These are phyloP conservation scores for Antennarius maculatus DNA, from an alignment of 2,797 vertebrate genomes.

Conservation along the genomic window DNA sequence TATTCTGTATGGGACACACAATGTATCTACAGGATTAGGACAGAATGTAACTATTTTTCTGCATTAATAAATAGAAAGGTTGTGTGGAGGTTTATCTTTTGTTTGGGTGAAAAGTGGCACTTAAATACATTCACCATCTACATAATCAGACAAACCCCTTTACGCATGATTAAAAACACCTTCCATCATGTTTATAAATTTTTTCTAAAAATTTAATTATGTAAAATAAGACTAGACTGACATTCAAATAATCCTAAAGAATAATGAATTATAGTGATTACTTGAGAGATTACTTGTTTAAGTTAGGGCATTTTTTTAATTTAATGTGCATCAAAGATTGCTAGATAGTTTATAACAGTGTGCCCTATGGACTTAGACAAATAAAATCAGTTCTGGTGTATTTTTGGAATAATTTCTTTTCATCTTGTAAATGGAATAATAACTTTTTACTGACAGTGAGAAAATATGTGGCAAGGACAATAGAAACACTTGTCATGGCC, in stretches of 20 bases:
- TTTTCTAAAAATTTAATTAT: slow-evolving; percentile 49
- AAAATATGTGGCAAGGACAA: slow-evolving; percentile 16
- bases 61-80: slow-evolving; percentile 11
- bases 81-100: slow-evolving; percentile 19
- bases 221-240: slow-evolving; percentile 73
- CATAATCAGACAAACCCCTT: slow-evolving; percentile 20
- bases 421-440: slow-evolving; percentile 70
- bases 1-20: slow-evolving; percentile 14
- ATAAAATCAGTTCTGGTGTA: slow-evolving; percentile 52
- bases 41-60: slow-evolving; percentile 9
- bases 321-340: slow-evolving; percentile 52
- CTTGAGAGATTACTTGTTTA: slow-evolving; percentile 52
- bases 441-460: slow-evolving; percentile 18
- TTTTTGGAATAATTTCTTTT: slow-evolving; percentile 43
- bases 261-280: slow-evolving; percentile 52
- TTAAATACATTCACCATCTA: slow-evolving; percentile 38
- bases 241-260: slow-evolving; percentile 62
- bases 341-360: slow-evolving; percentile 38
- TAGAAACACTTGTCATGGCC: slow-evolving; percentile 40
- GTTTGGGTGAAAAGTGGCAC: slow-evolving; percentile 15
- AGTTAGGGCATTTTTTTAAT: slow-evolving; percentile 66
- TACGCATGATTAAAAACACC: slow-evolving; percentile 47
- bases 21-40: slow-evolving; percentile 10
- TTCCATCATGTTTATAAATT: slow-evolving; percentile 38
- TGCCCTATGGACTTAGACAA: slow-evolving; percentile 50